Evolutionary conservation across 2,888 invertebrate genomes (phyloP), one percentile per base, ranked within the genome.

Genomic region (Erynnis tages): DNA sequence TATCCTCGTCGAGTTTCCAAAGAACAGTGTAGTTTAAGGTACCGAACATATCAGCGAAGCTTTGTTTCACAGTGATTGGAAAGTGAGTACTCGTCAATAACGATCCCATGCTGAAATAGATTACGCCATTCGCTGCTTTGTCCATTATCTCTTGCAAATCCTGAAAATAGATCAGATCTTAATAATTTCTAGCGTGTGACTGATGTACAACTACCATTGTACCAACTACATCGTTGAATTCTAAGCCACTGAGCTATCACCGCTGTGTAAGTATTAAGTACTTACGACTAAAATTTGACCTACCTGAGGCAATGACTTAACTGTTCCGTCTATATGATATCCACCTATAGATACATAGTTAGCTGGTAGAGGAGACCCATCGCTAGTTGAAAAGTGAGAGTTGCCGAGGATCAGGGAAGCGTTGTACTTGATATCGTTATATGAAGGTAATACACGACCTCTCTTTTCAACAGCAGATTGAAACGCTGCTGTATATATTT

Each of bases 41-140:
- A 1, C 70, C 63, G 55, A 87, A 82, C 8, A 74, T 69, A 13
- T 30, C 8, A 4, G 27, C n/a, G 30, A 44, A 44, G 6, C 17
- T 32, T 4, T 16, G 19, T 30, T 30, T 44, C 4, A 34, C 7
- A 34, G 4, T 34, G n/a, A 8, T 3, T 1, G 34, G 34, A 2
- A 34, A 34, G 8, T 16, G 8, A 4, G n/a, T 21, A 21, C 11
- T 19, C 5, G 11, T 17, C 11, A 27, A 62, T 41, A 76, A 57
- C 2, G 79, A 73, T 1, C 82, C 83, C 67, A 83, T 65, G 52
- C 80, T 82, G 57, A 85, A 82, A 60, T 71, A 77, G 32, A 84
- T 72, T 0, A 77, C 75, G 1, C 84, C 82, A 30, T 81, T 54
- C 16, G 68, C 65, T 0, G 79, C 62, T 6, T 63, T 65, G 27